Base-by-base conservation (phyloP, 2,113 vertebrate genomes). In the Aegithalos caudatus region DNA sequence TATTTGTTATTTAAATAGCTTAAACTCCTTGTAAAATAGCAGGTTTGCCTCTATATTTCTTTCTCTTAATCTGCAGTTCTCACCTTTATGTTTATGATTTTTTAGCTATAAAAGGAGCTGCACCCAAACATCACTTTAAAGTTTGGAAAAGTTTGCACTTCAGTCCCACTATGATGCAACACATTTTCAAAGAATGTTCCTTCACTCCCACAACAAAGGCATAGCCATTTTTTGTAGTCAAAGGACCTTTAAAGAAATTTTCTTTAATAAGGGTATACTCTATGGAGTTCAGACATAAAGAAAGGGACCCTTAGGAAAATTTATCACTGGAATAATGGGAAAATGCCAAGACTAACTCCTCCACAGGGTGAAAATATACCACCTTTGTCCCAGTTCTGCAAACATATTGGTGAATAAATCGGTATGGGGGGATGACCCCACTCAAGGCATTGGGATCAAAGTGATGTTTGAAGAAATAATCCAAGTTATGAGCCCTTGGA, bases 1-100 rank as follows among this genome's bases (percentile, higher is more conserved):
- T 78, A 82, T 94, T 88, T 73, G 54, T 92, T 88, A 91, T 90
- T 95, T 65, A 90, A 93, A 83, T 78, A 73, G 72, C 56, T 83
- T 82, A 65, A 90, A 67, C 50, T 86, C 64, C 35, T 57, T 10
- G 4, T 69, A 86, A 94, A 94, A 73, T 61, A 88, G 22, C 17
- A 3, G 35, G 47, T 44, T 58, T 92, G 25, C 58, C 76, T 92
- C 86, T 92, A 17, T 73, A 90, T 88, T 93, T 95, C 82, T 92
- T 83, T 53, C 58, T 50, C 56, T 65, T 90, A 77, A 88, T 94
- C 67, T 88, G 71, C 64, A 58, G 76, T 62, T 81, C 25, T 86
- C 84, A 88, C 82, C 71, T 93, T 78, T 90, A 48, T 5, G 4
- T 73, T 66, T 72, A 60, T 86, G 72, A 77, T 83, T 95, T 95